Conservation (phyloP, 2,888 invertebrate genomes). For the Hirudinaria manillensis region DNA sequence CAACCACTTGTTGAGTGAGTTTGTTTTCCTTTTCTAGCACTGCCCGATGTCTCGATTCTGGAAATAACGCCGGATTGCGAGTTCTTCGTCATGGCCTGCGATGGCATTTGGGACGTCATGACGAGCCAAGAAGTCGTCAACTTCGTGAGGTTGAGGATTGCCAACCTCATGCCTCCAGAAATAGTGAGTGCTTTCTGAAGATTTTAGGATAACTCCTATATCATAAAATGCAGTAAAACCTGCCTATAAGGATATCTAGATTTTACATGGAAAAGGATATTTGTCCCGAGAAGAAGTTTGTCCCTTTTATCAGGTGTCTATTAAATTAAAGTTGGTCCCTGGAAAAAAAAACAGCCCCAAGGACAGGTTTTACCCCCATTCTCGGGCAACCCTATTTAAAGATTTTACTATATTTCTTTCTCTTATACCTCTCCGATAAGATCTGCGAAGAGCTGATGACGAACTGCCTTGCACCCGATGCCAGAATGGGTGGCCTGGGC, state of each 20-base stretch:
- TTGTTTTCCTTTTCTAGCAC: slow-evolving; percentile 61
- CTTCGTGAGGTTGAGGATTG: slow-evolving; percentile 78
- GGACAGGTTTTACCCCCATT: too few relatives aligned
- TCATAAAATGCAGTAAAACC: too few relatives aligned
- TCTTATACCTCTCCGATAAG: slow-evolving; percentile 47
- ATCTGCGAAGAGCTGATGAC: slow-evolving; percentile 93
- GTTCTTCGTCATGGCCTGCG: slow-evolving; percentile 91
- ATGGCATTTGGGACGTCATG: slow-evolving; percentile 98
- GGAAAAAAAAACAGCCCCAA: too few relatives aligned
- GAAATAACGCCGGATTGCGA: slow-evolving; percentile 84
- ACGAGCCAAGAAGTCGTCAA: slow-evolving; percentile 86
- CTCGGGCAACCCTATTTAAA: too few relatives aligned
- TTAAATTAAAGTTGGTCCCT: too few relatives aligned
- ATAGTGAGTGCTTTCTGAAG: slow-evolving; percentile 55
- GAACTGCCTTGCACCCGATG: slow-evolving; percentile 90
- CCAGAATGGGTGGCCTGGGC: slow-evolving; percentile 90
- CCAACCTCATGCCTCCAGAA: slow-evolving; percentile 78
- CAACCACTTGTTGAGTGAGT: background rate
- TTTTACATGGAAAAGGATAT: background rate
- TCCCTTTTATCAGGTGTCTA: too few relatives aligned
- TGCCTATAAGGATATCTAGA: too few relatives aligned
- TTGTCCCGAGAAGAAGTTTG: too few relatives aligned
- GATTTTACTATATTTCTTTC: too few relatives aligned
- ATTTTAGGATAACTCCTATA: background rate
- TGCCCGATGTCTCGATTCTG: slow-evolving; percentile 80